phyloP scores from a whole-genome alignment of 2,888 invertebrate genomes.

The Drosophila meridiana region DNA sequence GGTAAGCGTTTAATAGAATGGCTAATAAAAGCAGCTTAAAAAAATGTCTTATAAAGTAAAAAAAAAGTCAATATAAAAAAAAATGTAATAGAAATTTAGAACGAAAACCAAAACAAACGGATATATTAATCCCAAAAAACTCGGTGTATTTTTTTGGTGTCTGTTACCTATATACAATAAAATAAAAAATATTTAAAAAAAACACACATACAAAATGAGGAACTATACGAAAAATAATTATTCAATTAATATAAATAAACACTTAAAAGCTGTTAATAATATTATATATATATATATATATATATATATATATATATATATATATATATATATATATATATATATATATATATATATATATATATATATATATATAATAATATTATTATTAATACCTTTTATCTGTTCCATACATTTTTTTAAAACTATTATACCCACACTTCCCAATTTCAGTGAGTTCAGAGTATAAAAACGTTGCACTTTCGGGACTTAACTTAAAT shows the following conservation, averaged over 20 bases:
- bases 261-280: constrained; percentile 72
- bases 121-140: constrained; percentile 33
- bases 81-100: constrained; percentile 23
- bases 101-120: neutral
- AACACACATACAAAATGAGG: constrained; percentile 18
- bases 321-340: constrained; percentile 3
- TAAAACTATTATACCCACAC: too few relatives aligned
- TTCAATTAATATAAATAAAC: constrained; percentile 76
- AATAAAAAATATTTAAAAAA: neutral
- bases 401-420: too few relatives aligned
- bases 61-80: constrained; percentile 42
- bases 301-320: neutral
- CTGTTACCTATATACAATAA: constrained; percentile 59
- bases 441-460: too few relatives aligned
- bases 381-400: too few relatives aligned
- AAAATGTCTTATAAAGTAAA: constrained; percentile 44
- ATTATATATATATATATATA: constrained; percentile 6
- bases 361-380: neutral
- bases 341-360: constrained; percentile 1
- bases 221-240: constrained; percentile 42
- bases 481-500: too few relatives aligned
- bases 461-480: too few relatives aligned
- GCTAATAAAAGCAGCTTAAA: constrained; percentile 23
- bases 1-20: constrained; percentile 52
- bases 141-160: constrained; percentile 67